Percentiles rank a stretch among this genome's conserved stretches.
Evolutionary conservation across 1,140 invertebrate genomes (phyloP).

Genomic region (Magallana angulata): DNA sequence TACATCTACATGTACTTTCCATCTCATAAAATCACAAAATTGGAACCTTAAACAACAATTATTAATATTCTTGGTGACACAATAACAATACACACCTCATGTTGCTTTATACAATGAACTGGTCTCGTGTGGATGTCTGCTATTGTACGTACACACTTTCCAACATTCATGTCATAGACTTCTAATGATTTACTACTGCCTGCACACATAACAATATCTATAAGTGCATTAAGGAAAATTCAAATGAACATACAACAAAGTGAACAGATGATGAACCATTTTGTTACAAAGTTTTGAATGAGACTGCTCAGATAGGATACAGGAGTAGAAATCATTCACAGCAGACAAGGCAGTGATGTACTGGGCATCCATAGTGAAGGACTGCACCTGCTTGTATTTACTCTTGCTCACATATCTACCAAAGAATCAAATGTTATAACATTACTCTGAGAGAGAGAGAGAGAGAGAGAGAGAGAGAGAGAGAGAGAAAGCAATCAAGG

Average conservation of each 20-base stretch:
- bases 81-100: slow-evolving; percentile 68
- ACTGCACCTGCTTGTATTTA: slow-evolving; percentile 75
- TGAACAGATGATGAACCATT: too few species aligned
- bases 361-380: slow-evolving; percentile 71
- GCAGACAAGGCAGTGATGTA: slow-evolving; percentile 75
- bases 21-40: too few species aligned
- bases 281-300: too few species aligned
- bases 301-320: slow-evolving; percentile 66
- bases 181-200: slow-evolving; percentile 77
- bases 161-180: slow-evolving; percentile 78
- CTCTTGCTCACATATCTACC: slow-evolving; percentile 73
- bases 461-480: too few species aligned
- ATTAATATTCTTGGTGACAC: too few species aligned
- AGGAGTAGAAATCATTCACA: slow-evolving; percentile 78
- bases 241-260: neutral
- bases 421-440: neutral
- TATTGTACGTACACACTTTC: slow-evolving; percentile 69
- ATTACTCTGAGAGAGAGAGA: too few species aligned
- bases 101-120: slow-evolving; percentile 75
- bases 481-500: too few species aligned
- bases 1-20: too few species aligned
- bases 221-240: neutral
- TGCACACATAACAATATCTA: slow-evolving; percentile 77
- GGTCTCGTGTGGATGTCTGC: slow-evolving; percentile 74
- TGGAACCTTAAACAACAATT: too few species aligned